phyloP scores from a whole-genome alignment of 1,140 invertebrate species.

The Asobara japonica region DNA sequence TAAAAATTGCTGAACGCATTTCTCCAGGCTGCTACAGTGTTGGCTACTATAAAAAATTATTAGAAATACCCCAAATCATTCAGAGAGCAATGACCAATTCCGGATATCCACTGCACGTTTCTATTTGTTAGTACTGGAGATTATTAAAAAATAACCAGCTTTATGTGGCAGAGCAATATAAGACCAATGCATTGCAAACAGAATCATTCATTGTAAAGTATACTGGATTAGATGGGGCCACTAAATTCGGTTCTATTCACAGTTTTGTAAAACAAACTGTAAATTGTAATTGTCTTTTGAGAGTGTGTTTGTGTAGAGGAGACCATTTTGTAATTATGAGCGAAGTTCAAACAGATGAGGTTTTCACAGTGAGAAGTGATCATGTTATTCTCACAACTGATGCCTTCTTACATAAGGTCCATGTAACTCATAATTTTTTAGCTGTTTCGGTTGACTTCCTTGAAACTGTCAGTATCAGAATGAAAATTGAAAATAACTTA shows the following conservation, averaged over 20 bases:
- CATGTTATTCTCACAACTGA: neutral
- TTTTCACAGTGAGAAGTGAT: neutral
- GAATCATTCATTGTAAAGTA: no score
- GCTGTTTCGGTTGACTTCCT: neutral
- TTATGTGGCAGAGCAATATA: conserved; percentile 26
- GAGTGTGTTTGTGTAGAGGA: no score
- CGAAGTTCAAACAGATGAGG: neutral
- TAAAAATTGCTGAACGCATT: no score
- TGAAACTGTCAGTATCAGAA: neutral
- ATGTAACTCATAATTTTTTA: neutral
- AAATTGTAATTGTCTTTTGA: no score
- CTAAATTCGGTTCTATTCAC: no score
- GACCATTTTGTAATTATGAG: no score
- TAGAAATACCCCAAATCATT: neutral
- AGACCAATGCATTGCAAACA: no score
- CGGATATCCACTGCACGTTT: neutral
- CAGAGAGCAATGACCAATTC: neutral
- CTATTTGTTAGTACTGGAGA: conserved; percentile 24
- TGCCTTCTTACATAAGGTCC: neutral
- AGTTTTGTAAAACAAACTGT: no score
- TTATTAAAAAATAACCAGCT: conserved; percentile 33
- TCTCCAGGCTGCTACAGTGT: conserved; percentile 35
- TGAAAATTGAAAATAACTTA: neutral
- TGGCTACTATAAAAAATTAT: conserved; percentile 21
- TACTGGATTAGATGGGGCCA: no score